phyloP scores from a whole-genome alignment of 2,888 invertebrate species.

The Balanococcus diminutus region DNA sequence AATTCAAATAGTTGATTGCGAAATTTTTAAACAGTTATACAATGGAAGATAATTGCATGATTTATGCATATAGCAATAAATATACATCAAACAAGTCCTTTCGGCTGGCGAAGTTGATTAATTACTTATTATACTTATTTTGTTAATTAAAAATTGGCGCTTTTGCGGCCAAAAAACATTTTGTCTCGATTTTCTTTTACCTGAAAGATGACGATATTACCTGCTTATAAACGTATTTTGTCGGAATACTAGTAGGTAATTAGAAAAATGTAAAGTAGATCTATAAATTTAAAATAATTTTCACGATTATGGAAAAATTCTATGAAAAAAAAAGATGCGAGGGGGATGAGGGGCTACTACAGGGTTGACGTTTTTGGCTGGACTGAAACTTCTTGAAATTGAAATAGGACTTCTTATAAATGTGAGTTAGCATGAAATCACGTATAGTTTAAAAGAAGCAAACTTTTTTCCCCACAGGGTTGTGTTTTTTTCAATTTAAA shows the following conservation, averaged over 20 bases:
- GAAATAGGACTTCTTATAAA: no score
- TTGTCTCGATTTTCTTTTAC: neutral
- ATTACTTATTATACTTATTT: slow-evolving; percentile 10
- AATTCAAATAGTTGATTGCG: neutral
- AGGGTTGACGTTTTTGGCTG: no score
- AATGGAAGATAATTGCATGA: slow-evolving; percentile 36
- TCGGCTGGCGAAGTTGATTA: neutral
- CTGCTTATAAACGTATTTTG: neutral
- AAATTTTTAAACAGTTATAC: neutral
- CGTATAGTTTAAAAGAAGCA: no score
- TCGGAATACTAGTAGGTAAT: neutral
- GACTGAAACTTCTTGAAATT: no score
- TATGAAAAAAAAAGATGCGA: no score
- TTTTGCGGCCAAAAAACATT: neutral
- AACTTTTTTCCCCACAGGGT: no score
- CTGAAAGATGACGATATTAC: neutral
- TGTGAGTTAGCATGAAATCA: no score
- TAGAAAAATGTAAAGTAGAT: neutral
- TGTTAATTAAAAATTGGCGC: slow-evolving; percentile 6
- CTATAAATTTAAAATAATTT: no score
- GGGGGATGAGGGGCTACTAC: no score
- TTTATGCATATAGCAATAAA: slow-evolving; percentile 31
- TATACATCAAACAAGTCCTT: slow-evolving; percentile 20
- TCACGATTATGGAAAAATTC: no score
- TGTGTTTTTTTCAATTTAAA: no score